Evolutionary conservation across 2,797 vertebrate species (phyloP).

Genomic region (Mareca penelope): DNA sequence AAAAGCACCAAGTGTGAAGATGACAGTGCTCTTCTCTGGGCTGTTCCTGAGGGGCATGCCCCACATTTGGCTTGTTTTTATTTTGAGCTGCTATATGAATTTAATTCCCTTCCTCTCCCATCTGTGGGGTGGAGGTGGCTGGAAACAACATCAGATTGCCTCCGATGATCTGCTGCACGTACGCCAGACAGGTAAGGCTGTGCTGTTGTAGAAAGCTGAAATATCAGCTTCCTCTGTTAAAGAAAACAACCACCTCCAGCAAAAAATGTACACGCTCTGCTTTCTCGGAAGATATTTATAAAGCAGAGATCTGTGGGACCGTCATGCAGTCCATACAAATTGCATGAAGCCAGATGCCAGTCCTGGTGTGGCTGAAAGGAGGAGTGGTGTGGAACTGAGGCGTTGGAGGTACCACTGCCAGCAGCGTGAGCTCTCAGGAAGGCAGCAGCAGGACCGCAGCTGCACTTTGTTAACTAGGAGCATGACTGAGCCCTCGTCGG

Average conservation of each 20-base stretch:
- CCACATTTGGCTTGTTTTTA: accelerated
- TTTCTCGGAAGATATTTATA: accelerated
- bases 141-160: accelerated
- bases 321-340: accelerated
- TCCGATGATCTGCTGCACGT: neutral
- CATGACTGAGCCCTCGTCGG: neutral
- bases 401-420: neutral
- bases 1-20: accelerated
- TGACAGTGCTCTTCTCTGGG: neutral
- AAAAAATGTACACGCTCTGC: neutral
- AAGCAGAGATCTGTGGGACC: neutral
- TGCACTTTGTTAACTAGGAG: neutral
- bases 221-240: neutral
- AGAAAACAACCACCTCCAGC: neutral
- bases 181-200: neutral
- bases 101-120: neutral
- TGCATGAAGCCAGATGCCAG: neutral
- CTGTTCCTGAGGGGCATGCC: neutral
- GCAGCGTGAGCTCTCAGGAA: neutral
- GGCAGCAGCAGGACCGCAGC: accelerated
- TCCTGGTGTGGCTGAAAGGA: neutral
- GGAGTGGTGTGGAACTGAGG: neutral
- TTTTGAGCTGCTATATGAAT: neutral
- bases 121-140: neutral
- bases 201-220: neutral